A percentile compares a stretch with the other conserved stretches of the same genome.
Conservation (phyloP, 1,140 invertebrate species). For the Globodera rostochiensis region DNA sequence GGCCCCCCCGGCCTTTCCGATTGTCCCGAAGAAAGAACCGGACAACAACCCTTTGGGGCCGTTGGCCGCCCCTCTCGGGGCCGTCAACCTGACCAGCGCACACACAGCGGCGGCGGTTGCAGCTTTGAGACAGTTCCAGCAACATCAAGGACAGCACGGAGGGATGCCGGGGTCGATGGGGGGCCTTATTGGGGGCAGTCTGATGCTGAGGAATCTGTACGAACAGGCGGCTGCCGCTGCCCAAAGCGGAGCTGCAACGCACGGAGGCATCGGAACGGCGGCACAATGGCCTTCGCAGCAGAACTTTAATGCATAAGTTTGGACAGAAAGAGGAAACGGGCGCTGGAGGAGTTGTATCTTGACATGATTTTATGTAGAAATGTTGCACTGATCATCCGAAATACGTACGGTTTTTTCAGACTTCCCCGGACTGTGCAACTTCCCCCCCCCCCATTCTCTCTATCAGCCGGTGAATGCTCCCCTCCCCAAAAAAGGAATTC, state of each 20-base stretch:
- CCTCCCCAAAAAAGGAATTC: background rate
- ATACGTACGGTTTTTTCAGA: background rate
- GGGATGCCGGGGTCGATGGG: background rate
- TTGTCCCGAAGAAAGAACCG: constrained; percentile 19
- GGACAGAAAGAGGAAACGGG: background rate
- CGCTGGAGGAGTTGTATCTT: no score
- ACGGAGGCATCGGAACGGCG: constrained; percentile 19
- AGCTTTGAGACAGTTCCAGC: constrained; percentile 26
- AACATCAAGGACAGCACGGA: constrained; percentile 9
- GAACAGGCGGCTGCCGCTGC: constrained; percentile 19
- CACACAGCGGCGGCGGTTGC: constrained; percentile 25
- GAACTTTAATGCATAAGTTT: background rate
- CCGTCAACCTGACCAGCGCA: constrained; percentile 14
- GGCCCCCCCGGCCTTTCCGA: constrained; percentile 7
- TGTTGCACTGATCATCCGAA: no score
- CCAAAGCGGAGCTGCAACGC: background rate
- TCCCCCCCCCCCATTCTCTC: background rate
- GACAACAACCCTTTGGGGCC: background rate
- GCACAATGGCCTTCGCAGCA: constrained; percentile 12
- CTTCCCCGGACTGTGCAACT: background rate
- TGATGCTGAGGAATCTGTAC: constrained; percentile 28
- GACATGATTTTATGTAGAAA: no score
- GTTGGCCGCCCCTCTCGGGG: background rate
- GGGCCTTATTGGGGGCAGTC: background rate
- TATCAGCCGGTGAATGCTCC: background rate